These are phyloP conservation scores for Sorex maritimensis DNA, from an alignment of 2,797 vertebrate species.

Conservation along the genomic window DNA sequence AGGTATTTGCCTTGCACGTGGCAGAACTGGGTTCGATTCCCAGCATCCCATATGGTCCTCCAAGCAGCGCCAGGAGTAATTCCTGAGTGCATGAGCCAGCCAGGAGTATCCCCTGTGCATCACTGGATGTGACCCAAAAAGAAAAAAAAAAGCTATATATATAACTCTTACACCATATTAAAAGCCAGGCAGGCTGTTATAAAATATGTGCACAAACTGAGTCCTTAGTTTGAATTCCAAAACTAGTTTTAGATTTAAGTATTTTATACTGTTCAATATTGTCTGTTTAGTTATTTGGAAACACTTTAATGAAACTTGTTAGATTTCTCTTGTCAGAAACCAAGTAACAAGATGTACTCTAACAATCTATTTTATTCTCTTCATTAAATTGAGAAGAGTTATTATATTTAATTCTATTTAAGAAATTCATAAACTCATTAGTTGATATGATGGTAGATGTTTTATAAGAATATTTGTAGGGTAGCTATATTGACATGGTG, in stretches of 20 bases:
- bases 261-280: not conserved
- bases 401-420: slow-evolving; percentile 20
- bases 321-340: slow-evolving; percentile 24
- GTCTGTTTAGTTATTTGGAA: slow-evolving; percentile 58
- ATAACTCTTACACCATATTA: not conserved
- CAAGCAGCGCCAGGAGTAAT: no score
- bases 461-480: slow-evolving; percentile 43
- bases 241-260: slow-evolving; percentile 44
- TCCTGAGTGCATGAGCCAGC: no score
- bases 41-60: no score
- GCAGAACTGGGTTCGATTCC: no score
- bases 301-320: not conserved
- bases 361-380: slow-evolving; percentile 7
- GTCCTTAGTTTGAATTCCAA: not conserved
- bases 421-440: slow-evolving; percentile 61
- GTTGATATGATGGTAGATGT: slow-evolving; percentile 16
- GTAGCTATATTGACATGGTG: not conserved
- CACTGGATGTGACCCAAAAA: no score
- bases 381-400: slow-evolving; percentile 37
- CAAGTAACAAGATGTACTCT: not conserved
- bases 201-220: not conserved
- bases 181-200: slow-evolving; percentile 39
- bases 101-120: no score
- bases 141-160: not conserved
- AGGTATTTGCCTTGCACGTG: no score